Percentiles rank a stretch among this genome's conserved stretches.
phyloP scores from a whole-genome alignment of 2,888 invertebrate species.

The Caenorhabditis becei region DNA sequence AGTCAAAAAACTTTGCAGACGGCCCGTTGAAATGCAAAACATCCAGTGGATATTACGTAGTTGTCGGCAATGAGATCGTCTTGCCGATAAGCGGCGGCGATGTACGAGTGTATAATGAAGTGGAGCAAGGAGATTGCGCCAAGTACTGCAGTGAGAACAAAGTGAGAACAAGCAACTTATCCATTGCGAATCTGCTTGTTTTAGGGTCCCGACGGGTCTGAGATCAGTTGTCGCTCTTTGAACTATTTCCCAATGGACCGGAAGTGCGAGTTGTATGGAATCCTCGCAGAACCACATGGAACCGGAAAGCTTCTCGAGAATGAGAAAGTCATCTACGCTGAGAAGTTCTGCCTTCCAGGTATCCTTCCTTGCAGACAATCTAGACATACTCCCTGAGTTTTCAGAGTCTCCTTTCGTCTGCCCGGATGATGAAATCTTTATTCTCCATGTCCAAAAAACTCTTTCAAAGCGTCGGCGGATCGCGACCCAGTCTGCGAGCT shows the following conservation, averaged over 20 bases:
- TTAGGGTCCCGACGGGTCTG: conserved; percentile 73
- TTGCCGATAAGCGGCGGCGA: conserved; percentile 63
- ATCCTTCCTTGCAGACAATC: neutral
- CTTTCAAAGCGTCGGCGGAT: conserved; percentile 42
- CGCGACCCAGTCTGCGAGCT: conserved; percentile 41
- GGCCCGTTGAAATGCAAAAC: conserved; percentile 67
- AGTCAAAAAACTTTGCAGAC: conserved; percentile 34
- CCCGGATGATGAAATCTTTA: conserved; percentile 77
- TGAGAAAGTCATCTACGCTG: conserved; percentile 76
- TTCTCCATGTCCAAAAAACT: conserved; percentile 77
- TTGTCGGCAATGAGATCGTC: conserved; percentile 78
- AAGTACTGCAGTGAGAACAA: conserved; percentile 72
- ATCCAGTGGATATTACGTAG: conserved; percentile 77
- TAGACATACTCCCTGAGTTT: neutral
- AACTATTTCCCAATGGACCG: conserved; percentile 74
- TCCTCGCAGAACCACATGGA: conserved; percentile 79
- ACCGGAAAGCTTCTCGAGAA: conserved; percentile 78
- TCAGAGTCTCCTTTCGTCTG: conserved; percentile 70
- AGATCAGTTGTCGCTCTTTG: conserved; percentile 75
- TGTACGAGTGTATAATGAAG: conserved; percentile 69
- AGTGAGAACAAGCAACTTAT: conserved; percentile 59
- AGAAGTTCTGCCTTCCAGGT: conserved; percentile 80
- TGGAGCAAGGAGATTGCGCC: conserved; percentile 77
- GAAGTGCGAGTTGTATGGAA: conserved; percentile 74
- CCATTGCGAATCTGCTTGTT: neutral